Conservation (phyloP, 2,797 vertebrate species). For the Okamejei kenojei region DNA sequence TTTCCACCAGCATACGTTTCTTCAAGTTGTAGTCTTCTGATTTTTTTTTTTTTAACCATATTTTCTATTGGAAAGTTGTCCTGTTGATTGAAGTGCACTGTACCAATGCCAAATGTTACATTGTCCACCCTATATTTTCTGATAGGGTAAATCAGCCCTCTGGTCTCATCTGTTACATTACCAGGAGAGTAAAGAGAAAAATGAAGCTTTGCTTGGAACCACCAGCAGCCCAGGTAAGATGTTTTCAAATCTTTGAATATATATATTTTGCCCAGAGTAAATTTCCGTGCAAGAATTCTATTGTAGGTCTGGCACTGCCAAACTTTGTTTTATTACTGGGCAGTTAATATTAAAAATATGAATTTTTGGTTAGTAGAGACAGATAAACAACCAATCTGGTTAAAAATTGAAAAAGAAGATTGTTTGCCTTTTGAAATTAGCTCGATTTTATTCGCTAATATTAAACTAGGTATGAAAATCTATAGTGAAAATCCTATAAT, state of each 20-base stretch:
- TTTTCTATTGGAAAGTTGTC: neutral
- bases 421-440: no score
- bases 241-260: neutral
- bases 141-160: constrained; percentile 92
- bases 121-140: neutral
- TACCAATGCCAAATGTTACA: neutral
- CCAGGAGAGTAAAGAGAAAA: constrained; percentile 88
- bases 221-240: constrained; percentile 76
- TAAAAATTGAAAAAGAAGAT: no score
- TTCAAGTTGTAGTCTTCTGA: neutral
- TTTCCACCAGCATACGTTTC: neutral
- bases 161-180: constrained; percentile 97
- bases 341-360: no score
- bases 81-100: neutral
- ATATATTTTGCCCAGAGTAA: neutral
- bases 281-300: neutral
- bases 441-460: no score
- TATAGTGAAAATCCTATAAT: no score
- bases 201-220: constrained; percentile 71
- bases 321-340: no score
- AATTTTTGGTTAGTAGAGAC: no score
- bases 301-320: no score
- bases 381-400: no score
- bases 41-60: neutral
- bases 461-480: no score